phyloP scores from a whole-genome alignment of 2,797 vertebrate genomes.

The Sus cebifrons region DNA sequence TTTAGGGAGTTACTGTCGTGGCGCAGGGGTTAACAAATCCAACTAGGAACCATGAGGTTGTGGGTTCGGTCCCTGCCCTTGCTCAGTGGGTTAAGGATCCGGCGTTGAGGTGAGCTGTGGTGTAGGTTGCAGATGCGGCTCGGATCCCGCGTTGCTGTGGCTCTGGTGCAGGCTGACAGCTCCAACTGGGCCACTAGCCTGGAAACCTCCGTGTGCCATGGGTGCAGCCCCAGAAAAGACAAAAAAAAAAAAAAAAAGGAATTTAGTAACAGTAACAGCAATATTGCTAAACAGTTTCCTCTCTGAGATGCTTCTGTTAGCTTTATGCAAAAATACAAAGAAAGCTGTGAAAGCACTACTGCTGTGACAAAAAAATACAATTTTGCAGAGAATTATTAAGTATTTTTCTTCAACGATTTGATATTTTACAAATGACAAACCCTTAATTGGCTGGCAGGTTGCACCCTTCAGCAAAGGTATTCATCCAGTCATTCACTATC shows the following conservation, averaged over 20 bases:
- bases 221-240: too few relatives aligned
- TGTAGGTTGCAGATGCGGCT: too few relatives aligned
- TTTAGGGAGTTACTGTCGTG: neutral
- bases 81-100: too few relatives aligned
- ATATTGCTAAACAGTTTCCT: neutral
- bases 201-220: too few relatives aligned
- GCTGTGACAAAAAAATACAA: neutral
- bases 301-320: neutral
- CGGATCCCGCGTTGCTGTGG: too few relatives aligned
- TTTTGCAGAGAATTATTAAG: conserved; percentile 37
- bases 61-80: too few relatives aligned
- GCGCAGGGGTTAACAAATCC: too few relatives aligned
- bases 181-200: too few relatives aligned
- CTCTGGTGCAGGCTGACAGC: too few relatives aligned
- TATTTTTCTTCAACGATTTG: neutral
- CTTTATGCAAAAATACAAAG: neutral
- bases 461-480: neutral
- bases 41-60: too few relatives aligned
- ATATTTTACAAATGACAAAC: conserved; percentile 44
- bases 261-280: neutral
- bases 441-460: neutral
- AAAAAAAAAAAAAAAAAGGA: neutral
- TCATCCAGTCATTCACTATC: neutral
- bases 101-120: too few relatives aligned
- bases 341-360: neutral